A percentile compares a stretch with the other conserved stretches of the same genome.
phyloP scores from a whole-genome alignment of 2,113 vertebrate genomes.

The Sisor rabdophorus region DNA sequence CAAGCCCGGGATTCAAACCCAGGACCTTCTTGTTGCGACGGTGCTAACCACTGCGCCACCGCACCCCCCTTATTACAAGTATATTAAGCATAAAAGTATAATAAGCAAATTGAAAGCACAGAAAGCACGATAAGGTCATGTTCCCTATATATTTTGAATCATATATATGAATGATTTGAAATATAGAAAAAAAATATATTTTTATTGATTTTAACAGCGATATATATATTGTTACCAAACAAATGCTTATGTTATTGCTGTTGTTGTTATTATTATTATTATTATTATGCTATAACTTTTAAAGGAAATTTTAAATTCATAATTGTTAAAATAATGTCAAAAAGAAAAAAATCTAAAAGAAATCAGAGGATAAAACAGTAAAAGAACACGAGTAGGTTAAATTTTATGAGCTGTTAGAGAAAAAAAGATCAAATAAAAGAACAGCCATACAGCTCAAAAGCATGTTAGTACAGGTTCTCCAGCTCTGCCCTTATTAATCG shows the following conservation, averaged over 20 bases:
- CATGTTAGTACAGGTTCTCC: conserved; percentile 46
- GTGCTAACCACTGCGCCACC: no score
- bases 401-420: background rate
- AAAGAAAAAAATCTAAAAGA: conserved; percentile 22
- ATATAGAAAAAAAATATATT: no score
- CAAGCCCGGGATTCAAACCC: no score
- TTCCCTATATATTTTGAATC: no score
- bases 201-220: no score
- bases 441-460: conserved; percentile 19
- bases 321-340: conserved; percentile 22
- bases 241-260: background rate
- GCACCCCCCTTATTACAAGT: no score
- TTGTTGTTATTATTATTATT: background rate
- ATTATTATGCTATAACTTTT: background rate
- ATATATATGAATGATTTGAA: no score
- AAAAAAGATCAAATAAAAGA: conserved; percentile 26
- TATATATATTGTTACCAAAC: no score
- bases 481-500: conserved; percentile 29
- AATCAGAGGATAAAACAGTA: background rate
- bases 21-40: no score
- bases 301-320: background rate
- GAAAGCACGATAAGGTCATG: no score
- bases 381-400: background rate
- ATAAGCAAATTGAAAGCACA: no score
- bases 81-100: no score